Percentiles rank a stretch among this genome's conserved stretches.
phyloP scores from a whole-genome alignment of 2,888 invertebrate species.

The Cephus pulcher region DNA sequence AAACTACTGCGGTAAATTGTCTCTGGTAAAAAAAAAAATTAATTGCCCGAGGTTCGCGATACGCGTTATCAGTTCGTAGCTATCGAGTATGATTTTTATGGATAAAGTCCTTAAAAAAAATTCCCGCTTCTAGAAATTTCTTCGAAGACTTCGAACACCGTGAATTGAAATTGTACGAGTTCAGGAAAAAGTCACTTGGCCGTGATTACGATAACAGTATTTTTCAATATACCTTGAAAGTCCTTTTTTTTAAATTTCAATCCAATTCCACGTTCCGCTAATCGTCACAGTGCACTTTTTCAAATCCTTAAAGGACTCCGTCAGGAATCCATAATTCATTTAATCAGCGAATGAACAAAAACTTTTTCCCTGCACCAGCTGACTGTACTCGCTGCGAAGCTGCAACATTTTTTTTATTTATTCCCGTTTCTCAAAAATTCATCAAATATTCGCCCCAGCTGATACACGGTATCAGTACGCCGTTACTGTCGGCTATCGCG shows the following conservation, averaged over 20 bases:
- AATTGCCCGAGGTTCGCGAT: background rate
- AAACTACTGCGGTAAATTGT: background rate
- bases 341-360: background rate
- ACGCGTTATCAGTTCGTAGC: background rate
- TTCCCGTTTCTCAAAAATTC: background rate
- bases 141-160: background rate
- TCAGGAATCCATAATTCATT: background rate
- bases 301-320: background rate
- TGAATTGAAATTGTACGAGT: background rate
- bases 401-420: background rate
- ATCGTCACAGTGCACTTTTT: background rate
- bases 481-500: background rate
- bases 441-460: background rate
- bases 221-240: background rate
- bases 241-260: background rate
- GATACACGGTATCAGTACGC: no score
- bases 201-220: background rate
- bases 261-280: background rate
- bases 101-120: background rate
- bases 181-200: background rate
- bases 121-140: background rate
- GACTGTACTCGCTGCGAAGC: background rate
- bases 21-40: background rate
- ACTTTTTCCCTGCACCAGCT: background rate
- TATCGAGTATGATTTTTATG: background rate